Evolutionary conservation across 2,888 invertebrate genomes (phyloP).

Genomic region (Hypolimnas misippus): DNA sequence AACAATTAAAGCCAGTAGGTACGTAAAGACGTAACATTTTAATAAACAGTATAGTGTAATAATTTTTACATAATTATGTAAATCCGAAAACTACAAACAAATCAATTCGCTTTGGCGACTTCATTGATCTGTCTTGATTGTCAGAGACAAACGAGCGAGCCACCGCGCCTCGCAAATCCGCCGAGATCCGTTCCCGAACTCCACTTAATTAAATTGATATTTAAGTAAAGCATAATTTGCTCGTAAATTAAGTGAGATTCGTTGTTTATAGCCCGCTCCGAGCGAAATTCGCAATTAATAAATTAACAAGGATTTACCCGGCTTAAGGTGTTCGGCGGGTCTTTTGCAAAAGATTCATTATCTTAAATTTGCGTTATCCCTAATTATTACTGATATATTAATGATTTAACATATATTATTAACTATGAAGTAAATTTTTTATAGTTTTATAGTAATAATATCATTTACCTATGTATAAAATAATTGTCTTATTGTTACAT

Average conservation of each 20-base stretch:
- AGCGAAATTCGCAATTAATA: conserved; percentile 81
- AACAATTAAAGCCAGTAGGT: too few species aligned
- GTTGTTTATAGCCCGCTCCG: conserved; percentile 74
- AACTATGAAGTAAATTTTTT: too few species aligned
- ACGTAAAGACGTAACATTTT: too few species aligned
- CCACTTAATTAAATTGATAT: conserved; percentile 84
- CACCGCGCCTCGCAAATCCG: conserved; percentile 61
- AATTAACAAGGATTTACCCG: conserved; percentile 77
- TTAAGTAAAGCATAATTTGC: conserved; percentile 83
- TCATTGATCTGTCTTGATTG: conserved; percentile 57
- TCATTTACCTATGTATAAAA: too few species aligned
- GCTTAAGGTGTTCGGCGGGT: conserved; percentile 71
- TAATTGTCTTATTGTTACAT: too few species aligned
- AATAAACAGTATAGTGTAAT: too few species aligned
- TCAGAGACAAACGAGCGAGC: conserved; percentile 70
- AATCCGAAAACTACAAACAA: too few species aligned
- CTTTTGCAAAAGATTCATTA: conserved; percentile 73
- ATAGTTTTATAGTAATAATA: too few species aligned
- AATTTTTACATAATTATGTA: background rate
- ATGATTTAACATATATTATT: too few species aligned
- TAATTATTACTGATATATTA: conserved; percentile 20
- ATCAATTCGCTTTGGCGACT: conserved; percentile 13
- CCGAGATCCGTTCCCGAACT: conserved; percentile 68
- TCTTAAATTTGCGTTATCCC: conserved; percentile 66
- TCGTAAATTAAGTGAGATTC: conserved; percentile 83